A percentile compares a stretch with the other conserved stretches of the same genome.
Conservation (phyloP, 2,888 invertebrate genomes). For the Epsilonema sp. region DNA sequence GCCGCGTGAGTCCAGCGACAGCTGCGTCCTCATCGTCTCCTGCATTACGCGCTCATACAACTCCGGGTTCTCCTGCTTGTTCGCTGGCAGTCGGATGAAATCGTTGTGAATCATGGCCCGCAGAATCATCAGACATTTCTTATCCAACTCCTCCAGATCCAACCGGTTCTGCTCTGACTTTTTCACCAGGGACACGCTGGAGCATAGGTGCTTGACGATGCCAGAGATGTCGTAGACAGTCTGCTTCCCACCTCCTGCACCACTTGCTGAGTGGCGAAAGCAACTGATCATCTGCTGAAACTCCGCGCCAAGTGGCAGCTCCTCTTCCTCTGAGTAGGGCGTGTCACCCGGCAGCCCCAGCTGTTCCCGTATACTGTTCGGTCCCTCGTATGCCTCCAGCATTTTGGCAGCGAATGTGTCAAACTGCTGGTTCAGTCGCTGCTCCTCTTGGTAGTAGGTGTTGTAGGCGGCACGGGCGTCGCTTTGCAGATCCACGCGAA, state of each 20-base stretch:
- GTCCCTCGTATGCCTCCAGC: slow-evolving; percentile 26
- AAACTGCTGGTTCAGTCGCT: slow-evolving; percentile 25
- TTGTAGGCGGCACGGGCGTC: slow-evolving; percentile 18
- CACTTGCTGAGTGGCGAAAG: background rate
- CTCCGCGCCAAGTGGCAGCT: slow-evolving; percentile 4
- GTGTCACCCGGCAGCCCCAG: slow-evolving; percentile 15
- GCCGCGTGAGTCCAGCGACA: slow-evolving; percentile 21
- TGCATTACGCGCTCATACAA: background rate
- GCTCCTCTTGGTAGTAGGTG: slow-evolving; percentile 25
- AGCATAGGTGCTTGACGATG: slow-evolving; percentile 5
- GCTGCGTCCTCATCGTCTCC: slow-evolving; percentile 15
- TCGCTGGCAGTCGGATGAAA: slow-evolving; percentile 26
- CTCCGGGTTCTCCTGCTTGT: slow-evolving; percentile 19
- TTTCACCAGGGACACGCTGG: slow-evolving; percentile 1
- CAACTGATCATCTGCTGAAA: slow-evolving; percentile 1
- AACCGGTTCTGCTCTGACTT: slow-evolving; percentile 14
- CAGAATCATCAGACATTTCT: slow-evolving; percentile 29
- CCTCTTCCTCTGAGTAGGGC: background rate
- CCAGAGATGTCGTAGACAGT: background rate
- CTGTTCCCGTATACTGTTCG: slow-evolving; percentile 28
- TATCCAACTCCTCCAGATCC: slow-evolving; percentile 26
- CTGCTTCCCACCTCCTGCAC: background rate
- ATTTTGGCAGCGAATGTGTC: slow-evolving; percentile 29
- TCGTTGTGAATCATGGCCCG: slow-evolving; percentile 29
- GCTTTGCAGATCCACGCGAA: background rate